Percentiles rank a stretch among this genome's conserved stretches.
Evolutionary conservation across 2,888 invertebrate species (phyloP).

Genomic region (Papilio protenor): DNA sequence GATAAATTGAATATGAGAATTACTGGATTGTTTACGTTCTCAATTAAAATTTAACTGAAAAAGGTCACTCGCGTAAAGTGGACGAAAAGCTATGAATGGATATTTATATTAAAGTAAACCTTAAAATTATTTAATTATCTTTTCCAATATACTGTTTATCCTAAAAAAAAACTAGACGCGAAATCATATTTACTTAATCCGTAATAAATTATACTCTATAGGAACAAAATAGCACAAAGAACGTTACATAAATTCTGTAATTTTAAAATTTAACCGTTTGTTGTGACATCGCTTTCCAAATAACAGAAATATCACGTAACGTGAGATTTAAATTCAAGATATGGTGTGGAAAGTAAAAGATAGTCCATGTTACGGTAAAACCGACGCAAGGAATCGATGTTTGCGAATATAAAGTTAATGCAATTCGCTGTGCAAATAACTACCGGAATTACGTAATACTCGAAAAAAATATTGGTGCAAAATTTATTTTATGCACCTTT

Average conservation of each 20-base stretch:
- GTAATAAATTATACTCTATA: neutral
- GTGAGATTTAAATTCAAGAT: slow-evolving; percentile 66
- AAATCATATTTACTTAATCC: too few relatives aligned
- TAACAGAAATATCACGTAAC: slow-evolving; percentile 61
- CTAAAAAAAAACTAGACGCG: too few relatives aligned
- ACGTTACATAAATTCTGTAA: slow-evolving; percentile 14
- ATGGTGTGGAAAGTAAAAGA: slow-evolving; percentile 66
- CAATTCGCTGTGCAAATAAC: slow-evolving; percentile 26
- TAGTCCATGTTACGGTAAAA: slow-evolving; percentile 47
- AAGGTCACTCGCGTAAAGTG: too few relatives aligned
- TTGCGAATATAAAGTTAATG: slow-evolving; percentile 42
- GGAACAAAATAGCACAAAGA: neutral
- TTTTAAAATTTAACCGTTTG: slow-evolving; percentile 23
- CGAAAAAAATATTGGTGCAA: neutral
- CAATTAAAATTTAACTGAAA: too few relatives aligned
- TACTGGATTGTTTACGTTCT: too few relatives aligned
- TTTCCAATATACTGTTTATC: too few relatives aligned
- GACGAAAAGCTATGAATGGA: too few relatives aligned
- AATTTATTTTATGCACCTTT: neutral
- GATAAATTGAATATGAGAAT: too few relatives aligned
- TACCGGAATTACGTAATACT: slow-evolving; percentile 24
- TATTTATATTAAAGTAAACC: too few relatives aligned
- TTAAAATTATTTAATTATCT: too few relatives aligned
- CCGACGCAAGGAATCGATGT: slow-evolving; percentile 37
- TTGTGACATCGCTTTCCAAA: slow-evolving; percentile 32